These are phyloP conservation scores for Paragorgia papillata DNA, from an alignment of 92 coral and sea anemone genomes.

Conservation along the genomic window DNA sequence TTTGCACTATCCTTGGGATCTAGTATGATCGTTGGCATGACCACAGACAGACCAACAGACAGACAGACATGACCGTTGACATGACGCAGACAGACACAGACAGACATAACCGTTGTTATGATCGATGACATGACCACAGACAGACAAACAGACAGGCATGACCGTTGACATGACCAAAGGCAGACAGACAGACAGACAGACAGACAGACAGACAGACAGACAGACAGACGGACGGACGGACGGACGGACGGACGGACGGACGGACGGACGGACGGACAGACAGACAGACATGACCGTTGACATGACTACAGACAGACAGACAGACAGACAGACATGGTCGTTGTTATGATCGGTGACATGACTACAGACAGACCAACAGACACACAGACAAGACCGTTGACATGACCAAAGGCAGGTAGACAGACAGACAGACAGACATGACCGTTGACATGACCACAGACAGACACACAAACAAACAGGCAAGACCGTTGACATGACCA, in stretches of 20 bases:
- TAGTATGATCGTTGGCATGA: no score
- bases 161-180: no score
- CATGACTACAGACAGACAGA: no score
- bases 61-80: no score
- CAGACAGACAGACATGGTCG: no score
- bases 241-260: not conserved
- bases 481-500: no score
- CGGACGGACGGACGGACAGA: not conserved
- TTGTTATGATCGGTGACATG: no score
- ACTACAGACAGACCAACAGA: not conserved
- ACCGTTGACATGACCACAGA: no score
- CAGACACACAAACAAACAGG: no score
- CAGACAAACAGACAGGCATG: no score
- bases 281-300: not conserved
- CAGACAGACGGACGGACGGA: not conserved
- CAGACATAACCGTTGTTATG: not conserved
- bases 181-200: constrained; percentile 6
- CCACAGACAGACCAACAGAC: not conserved
- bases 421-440: not conserved
- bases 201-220: not conserved
- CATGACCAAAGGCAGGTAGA: not conserved
- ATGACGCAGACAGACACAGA: not conserved
- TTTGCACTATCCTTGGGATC: no score
- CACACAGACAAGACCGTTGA: not conserved
- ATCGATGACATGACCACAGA: no score